Evolutionary conservation across 2,113 vertebrate genomes (phyloP).

Genomic region (Ellobius talpinus): DNA sequence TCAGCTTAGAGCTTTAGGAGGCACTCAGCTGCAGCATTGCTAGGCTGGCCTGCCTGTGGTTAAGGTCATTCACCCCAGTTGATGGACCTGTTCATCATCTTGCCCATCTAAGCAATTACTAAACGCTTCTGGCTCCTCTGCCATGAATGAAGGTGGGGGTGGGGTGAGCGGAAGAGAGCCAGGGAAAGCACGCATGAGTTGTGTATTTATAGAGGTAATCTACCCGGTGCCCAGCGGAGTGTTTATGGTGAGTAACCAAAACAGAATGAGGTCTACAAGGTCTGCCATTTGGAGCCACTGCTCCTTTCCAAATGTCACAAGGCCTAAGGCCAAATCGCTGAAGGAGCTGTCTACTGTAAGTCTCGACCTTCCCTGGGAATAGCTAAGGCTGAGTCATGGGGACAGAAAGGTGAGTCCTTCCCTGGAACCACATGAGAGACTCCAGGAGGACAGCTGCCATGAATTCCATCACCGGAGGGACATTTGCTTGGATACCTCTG

Average conservation of each 20-base stretch:
- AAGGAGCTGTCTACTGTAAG: constrained; percentile 61
- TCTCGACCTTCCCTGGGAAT: constrained; percentile 44
- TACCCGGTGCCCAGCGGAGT: constrained; percentile 40
- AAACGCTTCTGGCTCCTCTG: constrained; percentile 71
- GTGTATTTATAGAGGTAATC: constrained; percentile 67
- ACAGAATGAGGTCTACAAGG: constrained; percentile 31
- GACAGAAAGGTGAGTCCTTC: constrained; percentile 15
- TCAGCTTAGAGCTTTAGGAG: background rate
- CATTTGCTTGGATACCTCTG: background rate
- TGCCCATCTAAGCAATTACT: constrained; percentile 51
- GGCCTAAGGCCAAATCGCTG: constrained; percentile 57
- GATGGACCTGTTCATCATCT: background rate
- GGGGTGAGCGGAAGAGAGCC: constrained; percentile 1
- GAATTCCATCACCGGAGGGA: background rate
- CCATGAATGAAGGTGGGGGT: constrained; percentile 32
- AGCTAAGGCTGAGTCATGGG: constrained; percentile 10
- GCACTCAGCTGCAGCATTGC: background rate
- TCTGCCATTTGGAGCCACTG: constrained; percentile 69
- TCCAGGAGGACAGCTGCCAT: background rate
- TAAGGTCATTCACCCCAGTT: background rate
- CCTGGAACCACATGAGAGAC: background rate
- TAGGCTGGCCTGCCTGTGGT: background rate
- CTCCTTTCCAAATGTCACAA: constrained; percentile 65
- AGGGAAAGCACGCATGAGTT: constrained; percentile 2
- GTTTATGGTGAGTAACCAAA: constrained; percentile 82